A percentile compares a stretch with the other conserved stretches of the same genome.
These are phyloP conservation scores for Caprella mutica DNA, from an alignment of 2,888 invertebrate species.

Conservation along the genomic window DNA sequence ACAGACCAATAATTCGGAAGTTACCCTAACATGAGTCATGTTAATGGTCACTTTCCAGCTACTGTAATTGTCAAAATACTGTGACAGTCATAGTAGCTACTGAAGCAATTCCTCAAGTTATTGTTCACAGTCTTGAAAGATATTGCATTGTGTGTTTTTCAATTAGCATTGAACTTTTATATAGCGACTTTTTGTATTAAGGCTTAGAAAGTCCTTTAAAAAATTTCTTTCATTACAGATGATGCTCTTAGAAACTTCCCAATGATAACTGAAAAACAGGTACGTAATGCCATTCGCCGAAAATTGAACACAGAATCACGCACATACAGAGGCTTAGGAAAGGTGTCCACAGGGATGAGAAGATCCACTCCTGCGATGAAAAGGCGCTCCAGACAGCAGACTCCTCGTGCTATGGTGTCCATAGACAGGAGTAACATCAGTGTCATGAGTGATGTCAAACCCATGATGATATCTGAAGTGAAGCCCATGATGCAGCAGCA, in stretches of 20 bases:
- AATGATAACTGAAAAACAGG: constrained; percentile 27
- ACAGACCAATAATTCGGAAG: no score
- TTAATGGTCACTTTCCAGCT: no score
- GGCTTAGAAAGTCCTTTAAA: no score
- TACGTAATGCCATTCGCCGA: constrained; percentile 30
- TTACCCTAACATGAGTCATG: no score
- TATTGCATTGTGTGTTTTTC: no score
- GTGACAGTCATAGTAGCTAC: no score
- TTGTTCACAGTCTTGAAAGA: no score
- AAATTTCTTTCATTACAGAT: constrained; percentile 25
- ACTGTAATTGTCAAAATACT: no score
- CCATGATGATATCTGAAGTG: constrained; percentile 20
- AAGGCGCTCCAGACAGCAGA: constrained; percentile 22
- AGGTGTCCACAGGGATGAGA: constrained; percentile 14
- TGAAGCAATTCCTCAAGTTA: no score
- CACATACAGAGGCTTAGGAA: constrained; percentile 26
- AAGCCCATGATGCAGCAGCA: constrained; percentile 25
- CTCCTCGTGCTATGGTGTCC: constrained; percentile 27
- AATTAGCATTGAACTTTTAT: no score
- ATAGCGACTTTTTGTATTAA: no score
- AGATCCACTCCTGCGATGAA: constrained; percentile 16
- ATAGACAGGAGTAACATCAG: constrained; percentile 24
- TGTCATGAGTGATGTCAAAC: no score
- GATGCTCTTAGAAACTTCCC: constrained; percentile 33
- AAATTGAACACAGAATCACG: constrained; percentile 32